Percentiles rank a stretch among this genome's conserved stretches.
These are phyloP conservation scores for Theodoxus fluviatilis DNA, from an alignment of 2,888 invertebrate genomes.

Conservation along the genomic window DNA sequence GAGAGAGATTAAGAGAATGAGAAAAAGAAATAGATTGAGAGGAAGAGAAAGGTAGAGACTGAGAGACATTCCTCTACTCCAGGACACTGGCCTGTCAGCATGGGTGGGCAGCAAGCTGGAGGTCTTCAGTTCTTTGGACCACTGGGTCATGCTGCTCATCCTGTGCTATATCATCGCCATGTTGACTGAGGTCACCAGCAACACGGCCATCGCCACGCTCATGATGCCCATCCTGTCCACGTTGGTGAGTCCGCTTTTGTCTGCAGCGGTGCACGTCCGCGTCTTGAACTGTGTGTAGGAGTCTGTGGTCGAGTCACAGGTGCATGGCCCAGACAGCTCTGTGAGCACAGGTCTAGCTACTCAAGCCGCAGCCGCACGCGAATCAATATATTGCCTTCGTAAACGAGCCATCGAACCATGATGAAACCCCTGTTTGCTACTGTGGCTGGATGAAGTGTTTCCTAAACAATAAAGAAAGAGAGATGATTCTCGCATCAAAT, in stretches of 20 bases:
- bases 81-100: slow-evolving; percentile 56
- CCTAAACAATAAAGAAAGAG: too few species aligned
- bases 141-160: slow-evolving; percentile 51
- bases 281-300: not conserved
- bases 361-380: too few species aligned
- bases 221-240: slow-evolving; percentile 61
- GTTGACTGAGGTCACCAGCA: slow-evolving; percentile 60
- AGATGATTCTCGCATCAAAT: too few species aligned
- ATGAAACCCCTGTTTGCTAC: too few species aligned
- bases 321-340: not conserved
- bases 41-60: not conserved
- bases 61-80: not conserved
- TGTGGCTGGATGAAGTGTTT: too few species aligned
- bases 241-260: slow-evolving; percentile 42
- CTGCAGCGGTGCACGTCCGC: too few species aligned
- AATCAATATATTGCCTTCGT: too few species aligned
- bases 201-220: slow-evolving; percentile 60
- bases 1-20: not conserved
- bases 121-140: slow-evolving; percentile 46
- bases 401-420: too few species aligned
- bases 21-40: not conserved
- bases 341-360: too few species aligned
- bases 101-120: slow-evolving; percentile 52
- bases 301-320: not conserved
- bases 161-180: slow-evolving; percentile 53